Evolutionary conservation across 2,113 vertebrate species (phyloP).

Genomic region (Scartelaos histophorus): DNA sequence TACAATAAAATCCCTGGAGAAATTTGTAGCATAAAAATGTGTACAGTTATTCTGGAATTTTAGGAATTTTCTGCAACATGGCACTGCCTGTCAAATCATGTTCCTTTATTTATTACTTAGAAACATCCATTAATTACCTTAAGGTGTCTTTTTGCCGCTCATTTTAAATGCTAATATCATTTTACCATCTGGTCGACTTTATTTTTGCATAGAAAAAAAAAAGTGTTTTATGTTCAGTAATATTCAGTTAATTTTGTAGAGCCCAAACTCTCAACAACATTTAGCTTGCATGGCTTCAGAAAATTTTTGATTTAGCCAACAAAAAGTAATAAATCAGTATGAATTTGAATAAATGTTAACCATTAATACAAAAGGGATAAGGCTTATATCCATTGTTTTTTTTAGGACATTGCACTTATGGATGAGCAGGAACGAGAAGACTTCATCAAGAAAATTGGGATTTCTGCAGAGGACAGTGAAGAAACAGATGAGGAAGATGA

Average conservation of each 20-base stretch:
- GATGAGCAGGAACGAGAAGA: conserved; percentile 93
- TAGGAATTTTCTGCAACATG: neutral
- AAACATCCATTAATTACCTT: too few species aligned
- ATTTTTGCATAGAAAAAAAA: too few species aligned
- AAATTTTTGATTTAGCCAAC: too few species aligned
- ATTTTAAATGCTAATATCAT: too few species aligned
- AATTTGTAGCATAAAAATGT: neutral
- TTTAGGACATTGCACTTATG: conserved; percentile 96
- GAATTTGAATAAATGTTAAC: neutral
- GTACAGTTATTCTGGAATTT: neutral
- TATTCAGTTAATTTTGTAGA: too few species aligned
- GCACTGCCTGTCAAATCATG: too few species aligned
- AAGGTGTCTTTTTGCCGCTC: too few species aligned
- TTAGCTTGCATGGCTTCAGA: too few species aligned
- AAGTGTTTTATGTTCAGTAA: too few species aligned
- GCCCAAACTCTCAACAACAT: too few species aligned
- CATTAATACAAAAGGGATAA: neutral
- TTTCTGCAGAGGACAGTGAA: conserved; percentile 89
- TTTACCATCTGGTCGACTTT: neutral
- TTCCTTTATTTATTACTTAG: too few species aligned
- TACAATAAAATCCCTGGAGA: too few species aligned
- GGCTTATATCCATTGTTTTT: neutral
- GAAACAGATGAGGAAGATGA: conserved; percentile 86
- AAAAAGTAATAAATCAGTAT: neutral
- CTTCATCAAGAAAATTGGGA: conserved; percentile 97